Evolutionary conservation across 2,113 vertebrate genomes (phyloP).

Genomic region (Saimiri boliviensis): DNA sequence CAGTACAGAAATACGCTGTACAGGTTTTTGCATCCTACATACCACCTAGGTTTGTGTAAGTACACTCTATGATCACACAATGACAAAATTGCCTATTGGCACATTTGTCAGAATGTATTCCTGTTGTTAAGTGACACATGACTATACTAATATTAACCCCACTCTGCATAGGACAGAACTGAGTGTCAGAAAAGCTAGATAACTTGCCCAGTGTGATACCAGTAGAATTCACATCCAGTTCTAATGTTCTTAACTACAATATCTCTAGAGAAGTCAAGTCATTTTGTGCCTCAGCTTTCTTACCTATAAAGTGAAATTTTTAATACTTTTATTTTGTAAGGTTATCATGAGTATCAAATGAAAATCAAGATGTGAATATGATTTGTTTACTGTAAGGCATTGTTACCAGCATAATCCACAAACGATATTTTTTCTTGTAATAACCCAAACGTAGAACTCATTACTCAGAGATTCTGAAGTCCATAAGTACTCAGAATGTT

Average conservation of each 20-base stretch:
- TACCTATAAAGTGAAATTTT: constrained; percentile 14
- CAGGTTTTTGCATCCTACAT: neutral
- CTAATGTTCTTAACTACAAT: neutral
- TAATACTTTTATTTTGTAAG: neutral
- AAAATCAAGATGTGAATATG: neutral
- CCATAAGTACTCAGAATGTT: neutral
- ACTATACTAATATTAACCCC: neutral
- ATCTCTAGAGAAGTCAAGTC: neutral
- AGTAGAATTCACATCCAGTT: constrained; percentile 1
- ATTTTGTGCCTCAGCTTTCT: neutral
- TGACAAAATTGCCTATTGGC: neutral
- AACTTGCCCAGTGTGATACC: neutral
- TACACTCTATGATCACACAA: neutral
- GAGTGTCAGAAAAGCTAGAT: neutral
- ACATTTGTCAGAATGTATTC: neutral
- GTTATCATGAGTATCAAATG: neutral
- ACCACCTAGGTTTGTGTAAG: neutral
- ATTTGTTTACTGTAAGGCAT: neutral
- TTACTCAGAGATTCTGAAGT: neutral
- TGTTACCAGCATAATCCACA: neutral
- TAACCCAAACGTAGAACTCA: neutral
- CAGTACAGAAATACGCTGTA: neutral
- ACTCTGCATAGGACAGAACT: neutral
- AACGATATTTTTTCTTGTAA: neutral
- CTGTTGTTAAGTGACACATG: neutral